Percentiles rank a stretch among this genome's conserved stretches.
Conservation (phyloP, 2,888 invertebrate genomes). For the Eristalis intricaria region DNA sequence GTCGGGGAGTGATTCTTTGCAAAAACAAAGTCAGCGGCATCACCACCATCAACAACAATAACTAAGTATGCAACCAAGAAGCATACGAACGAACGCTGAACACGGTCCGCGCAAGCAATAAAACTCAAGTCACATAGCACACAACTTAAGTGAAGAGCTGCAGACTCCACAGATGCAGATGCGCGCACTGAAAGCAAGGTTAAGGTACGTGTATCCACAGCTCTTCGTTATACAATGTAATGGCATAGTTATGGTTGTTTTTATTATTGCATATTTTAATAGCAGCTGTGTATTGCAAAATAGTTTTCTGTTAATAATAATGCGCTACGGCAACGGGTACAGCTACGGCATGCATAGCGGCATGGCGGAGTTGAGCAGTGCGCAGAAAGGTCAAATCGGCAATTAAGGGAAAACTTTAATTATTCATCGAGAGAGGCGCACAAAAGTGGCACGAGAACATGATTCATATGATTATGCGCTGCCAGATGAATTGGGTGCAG, state of each 20-base stretch:
- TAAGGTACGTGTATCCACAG: slow-evolving; percentile 46
- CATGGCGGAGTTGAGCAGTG: neutral
- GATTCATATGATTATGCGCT: slow-evolving; percentile 53
- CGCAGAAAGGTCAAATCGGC: slow-evolving; percentile 55
- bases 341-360: neutral
- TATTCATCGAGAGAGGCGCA: slow-evolving; percentile 49
- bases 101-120: slow-evolving; percentile 38
- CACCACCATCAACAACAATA: neutral
- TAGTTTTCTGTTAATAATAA: slow-evolving; percentile 60
- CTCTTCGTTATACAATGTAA: slow-evolving; percentile 65
- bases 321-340: neutral
- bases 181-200: slow-evolving; percentile 66
- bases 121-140: slow-evolving; percentile 12
- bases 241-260: slow-evolving; percentile 67
- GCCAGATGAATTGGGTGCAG: slow-evolving; percentile 24
- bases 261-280: slow-evolving; percentile 64
- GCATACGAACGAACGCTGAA: slow-evolving; percentile 31
- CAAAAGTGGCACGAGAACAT: slow-evolving; percentile 53
- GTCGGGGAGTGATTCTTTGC: slow-evolving; percentile 58
- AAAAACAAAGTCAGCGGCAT: slow-evolving; percentile 3
- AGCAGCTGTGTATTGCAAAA: slow-evolving; percentile 68
- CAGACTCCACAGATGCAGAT: slow-evolving; percentile 47
- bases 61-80: slow-evolving; percentile 3
- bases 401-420: slow-evolving; percentile 66
- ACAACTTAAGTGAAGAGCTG: neutral